Evolutionary conservation across 1,140 invertebrate genomes (phyloP).

Genomic region (Drosophila novamexicana): DNA sequence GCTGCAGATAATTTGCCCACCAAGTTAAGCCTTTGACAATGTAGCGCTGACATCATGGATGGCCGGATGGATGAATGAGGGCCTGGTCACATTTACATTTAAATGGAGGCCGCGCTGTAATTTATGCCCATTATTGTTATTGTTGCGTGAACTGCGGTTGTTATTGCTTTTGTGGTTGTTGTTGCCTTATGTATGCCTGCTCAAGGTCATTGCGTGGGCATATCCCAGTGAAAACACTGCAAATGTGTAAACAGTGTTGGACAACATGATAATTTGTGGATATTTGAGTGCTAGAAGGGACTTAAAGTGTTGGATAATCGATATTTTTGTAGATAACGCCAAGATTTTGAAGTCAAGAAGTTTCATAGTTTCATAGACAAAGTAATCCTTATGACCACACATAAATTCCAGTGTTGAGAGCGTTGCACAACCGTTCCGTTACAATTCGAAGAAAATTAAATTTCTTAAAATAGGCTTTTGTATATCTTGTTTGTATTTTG

Average conservation of each 20-base stretch:
- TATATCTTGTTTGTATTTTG: too few species aligned
- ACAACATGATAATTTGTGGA: neutral
- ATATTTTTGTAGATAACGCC: too few species aligned
- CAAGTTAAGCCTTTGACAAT: constrained; percentile 37
- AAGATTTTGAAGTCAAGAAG: too few species aligned
- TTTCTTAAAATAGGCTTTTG: too few species aligned
- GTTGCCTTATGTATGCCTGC: constrained; percentile 26
- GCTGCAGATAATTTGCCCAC: constrained; percentile 32
- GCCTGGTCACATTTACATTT: constrained; percentile 63
- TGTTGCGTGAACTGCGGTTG: constrained; percentile 12
- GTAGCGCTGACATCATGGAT: constrained; percentile 40
- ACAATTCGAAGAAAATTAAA: too few species aligned
- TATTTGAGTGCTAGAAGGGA: neutral
- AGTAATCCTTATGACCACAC: too few species aligned
- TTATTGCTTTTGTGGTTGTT: constrained; percentile 25
- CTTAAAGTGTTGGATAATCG: too few species aligned
- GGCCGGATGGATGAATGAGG: constrained; percentile 19
- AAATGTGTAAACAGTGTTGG: neutral
- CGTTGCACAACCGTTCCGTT: too few species aligned
- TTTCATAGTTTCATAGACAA: too few species aligned
- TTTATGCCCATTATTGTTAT: constrained; percentile 60
- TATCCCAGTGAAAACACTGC: neutral
- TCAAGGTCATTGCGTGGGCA: constrained; percentile 53
- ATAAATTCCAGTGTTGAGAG: neutral
- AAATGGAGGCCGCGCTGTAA: constrained; percentile 56